Evolutionary conservation across 2,113 vertebrate genomes (phyloP), one percentile per base, ranked within the genome.

Genomic region (Nibea albiflora): DNA sequence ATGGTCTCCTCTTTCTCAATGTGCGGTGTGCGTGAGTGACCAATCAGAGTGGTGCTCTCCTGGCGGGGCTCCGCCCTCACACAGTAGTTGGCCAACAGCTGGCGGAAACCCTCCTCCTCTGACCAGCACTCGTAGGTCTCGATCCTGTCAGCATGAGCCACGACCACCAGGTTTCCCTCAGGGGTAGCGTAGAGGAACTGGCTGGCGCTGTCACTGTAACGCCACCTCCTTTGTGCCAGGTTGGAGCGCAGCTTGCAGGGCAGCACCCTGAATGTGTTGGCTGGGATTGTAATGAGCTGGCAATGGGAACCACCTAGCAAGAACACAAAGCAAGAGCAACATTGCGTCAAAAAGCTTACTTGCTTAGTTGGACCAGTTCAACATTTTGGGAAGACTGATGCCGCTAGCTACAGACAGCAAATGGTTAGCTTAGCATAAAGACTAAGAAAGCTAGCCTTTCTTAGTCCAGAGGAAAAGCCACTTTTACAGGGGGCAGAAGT

Each of bases 51-150:
- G 42, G 89, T 93, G 88, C 89, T 92, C 50, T 95, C 94, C 22
- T 77, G 81, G 2, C 24, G 67, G 0, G 88, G 88, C 58, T 95
- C 94, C 0, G 86, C 78, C 0, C 78, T 69, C 28, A 97, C 95
- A 0, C 97, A 98, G 90, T 98, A 99, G 90, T 95, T 97, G 39
- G 95, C 96, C 90, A 97, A 92, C 77, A 97, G 94, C 91, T 98
- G 96, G 64, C 17, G 92, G 93, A 98, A 97, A 22, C 93, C 94
- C 20, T 95, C 94, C 86, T 99, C 98, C 58, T 95, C 88, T 0
- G 98, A 97, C 98, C 97, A 99, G 92, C 98, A 98, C 89, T 98
- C 96, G 0, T 97, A 98, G 19, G 85, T 92, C 49, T 97, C 97
- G 0, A 85, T 89, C 0, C 85, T 92, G 62, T 95, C 95, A 0